These are phyloP conservation scores for Choristoneura fumiferana DNA, from an alignment of 1,140 invertebrate species.

Conservation along the genomic window DNA sequence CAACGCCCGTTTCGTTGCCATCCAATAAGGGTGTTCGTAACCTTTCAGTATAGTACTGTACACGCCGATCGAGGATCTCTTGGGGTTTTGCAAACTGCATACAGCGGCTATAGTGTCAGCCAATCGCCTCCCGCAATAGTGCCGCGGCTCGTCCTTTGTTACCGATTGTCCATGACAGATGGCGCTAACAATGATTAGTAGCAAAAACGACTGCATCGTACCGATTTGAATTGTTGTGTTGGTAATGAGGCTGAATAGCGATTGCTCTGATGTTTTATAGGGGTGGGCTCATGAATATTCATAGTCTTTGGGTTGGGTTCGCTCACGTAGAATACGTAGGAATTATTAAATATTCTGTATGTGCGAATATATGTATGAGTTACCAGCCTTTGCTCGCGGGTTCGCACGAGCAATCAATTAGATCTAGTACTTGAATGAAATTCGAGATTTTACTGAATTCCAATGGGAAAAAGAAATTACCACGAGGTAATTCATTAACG, in stretches of 20 bases:
- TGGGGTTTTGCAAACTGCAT: not conserved
- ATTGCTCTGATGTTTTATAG: not conserved
- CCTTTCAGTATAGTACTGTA: too few species aligned
- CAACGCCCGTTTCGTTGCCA: not conserved
- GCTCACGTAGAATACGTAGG: too few species aligned
- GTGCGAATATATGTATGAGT: too few species aligned
- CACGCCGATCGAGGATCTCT: not conserved
- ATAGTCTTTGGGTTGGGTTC: too few species aligned
- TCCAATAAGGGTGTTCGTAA: not conserved
- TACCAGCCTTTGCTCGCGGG: too few species aligned
- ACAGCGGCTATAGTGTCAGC: not conserved
- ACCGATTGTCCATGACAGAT: not conserved
- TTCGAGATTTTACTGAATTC: too few species aligned
- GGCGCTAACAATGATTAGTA: not conserved
- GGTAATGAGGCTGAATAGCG: too few species aligned
- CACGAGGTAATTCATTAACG: too few species aligned
- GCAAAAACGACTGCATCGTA: not conserved
- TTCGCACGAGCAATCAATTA: too few species aligned
- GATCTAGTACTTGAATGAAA: too few species aligned
- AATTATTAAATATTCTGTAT: too few species aligned
- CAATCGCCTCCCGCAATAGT: not conserved
- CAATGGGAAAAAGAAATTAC: too few species aligned
- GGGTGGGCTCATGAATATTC: not conserved
- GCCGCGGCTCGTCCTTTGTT: not conserved
- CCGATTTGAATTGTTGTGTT: not conserved